Evolutionary conservation across 2,113 vertebrate genomes (phyloP).

Genomic region (Bos taurus): ARS-UCD2.0 NC_037331.1:18143501-18144000

Average conservation of each 20-base stretch:
- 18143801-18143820: not conserved
- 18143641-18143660: not conserved
- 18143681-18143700: not conserved
- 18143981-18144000: not conserved
- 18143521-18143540: no score
- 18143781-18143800: not conserved
- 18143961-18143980: not conserved
- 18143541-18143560: no score
- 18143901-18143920: not conserved
- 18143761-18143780: not conserved
- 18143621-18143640: not conserved
- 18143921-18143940: not conserved
- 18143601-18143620: not conserved
- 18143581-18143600: not conserved
- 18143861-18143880: not conserved
- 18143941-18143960: not conserved
- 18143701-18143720: not conserved
- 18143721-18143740: not conserved
- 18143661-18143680: not conserved
- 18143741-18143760: not conserved
- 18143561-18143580: no score
- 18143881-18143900: not conserved
- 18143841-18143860: not conserved
- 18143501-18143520: no score
- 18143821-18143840: not conserved